Base-by-base conservation (phyloP, 2,797 vertebrate species). In the Chloroceryle inda region DNA sequence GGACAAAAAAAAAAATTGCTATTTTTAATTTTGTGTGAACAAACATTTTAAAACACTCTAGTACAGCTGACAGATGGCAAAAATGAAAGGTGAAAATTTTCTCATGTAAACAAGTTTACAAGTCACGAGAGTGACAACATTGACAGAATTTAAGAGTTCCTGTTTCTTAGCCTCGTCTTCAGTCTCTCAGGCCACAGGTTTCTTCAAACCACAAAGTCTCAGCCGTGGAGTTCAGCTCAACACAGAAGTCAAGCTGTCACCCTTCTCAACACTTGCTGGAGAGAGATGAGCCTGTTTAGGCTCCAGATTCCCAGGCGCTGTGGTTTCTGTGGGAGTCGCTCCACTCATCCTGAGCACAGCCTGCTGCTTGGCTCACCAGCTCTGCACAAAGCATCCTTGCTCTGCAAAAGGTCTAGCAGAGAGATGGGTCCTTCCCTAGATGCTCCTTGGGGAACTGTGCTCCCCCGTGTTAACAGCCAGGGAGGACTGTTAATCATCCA, bases 401-500 rank as follows among this genome's bases (percentile, higher is more conserved):
- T 27, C 50, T 45, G 9, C 7, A 24, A 64, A 75, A 50, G 5
- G 15, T 35, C n/a, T 11, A n/a, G 11, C 23, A 47, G 27, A 38
- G n/a, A 44, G 8, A 37, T 16, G 15, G 45, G 11, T n/a, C 56
- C 45, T 15, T 22, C 33, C 23, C 38, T 33, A 29, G 6, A 3
- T 2, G 3, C 12, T 27, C 26, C 29, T 22, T 2, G 2, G n/a
- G 16, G 35, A 20, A 16, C 15, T 1, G 1, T 2, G 8, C 26
- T 68, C 13, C 31, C 20, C 0, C 31, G 26, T 5, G 15, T 33
- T 52, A 55, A 53, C 37, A 71, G 13, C 1, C 0, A 1, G 9
- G 10, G 35, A 61, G 23, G 11, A 38, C 81, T 62, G 19, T 14
- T 56, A 33, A 33, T 62, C 38, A 35, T 52, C 52, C 58, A 37